Percentiles rank a stretch among this genome's conserved stretches.
phyloP scores from a whole-genome alignment of 2,888 invertebrate species.

The Bursaphelenchus okinawaensis region DNA sequence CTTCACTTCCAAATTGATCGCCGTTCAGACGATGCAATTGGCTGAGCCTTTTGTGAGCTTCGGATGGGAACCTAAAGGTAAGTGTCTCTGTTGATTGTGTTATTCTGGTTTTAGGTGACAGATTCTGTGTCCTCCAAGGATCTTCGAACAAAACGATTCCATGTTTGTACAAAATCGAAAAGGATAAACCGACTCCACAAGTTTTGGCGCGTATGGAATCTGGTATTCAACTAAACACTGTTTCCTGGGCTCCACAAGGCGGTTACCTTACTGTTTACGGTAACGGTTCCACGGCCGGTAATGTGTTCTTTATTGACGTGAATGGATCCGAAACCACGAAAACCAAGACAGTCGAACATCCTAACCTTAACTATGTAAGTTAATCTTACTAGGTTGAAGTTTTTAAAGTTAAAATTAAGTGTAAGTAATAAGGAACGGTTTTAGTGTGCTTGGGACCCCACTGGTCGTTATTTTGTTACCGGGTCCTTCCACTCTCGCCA shows the following conservation, averaged over 20 bases:
- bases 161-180: slow-evolving; percentile 47
- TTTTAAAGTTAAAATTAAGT: not conserved
- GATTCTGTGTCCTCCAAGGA: slow-evolving; percentile 93
- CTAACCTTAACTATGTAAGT: slow-evolving; percentile 29
- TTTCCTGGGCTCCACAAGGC: slow-evolving; percentile 61
- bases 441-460: slow-evolving; percentile 98
- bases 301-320: slow-evolving; percentile 53
- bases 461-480: slow-evolving; percentile 90
- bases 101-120: slow-evolving; percentile 69
- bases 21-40: slow-evolving; percentile 92
- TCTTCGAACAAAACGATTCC: slow-evolving; percentile 47
- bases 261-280: slow-evolving; percentile 60
- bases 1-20: slow-evolving; percentile 81
- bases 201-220: slow-evolving; percentile 49
- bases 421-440: too few species aligned
- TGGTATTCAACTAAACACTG: slow-evolving; percentile 47
- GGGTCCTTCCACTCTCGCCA: slow-evolving; percentile 75
- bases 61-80: slow-evolving; percentile 81
- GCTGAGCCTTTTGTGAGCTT: slow-evolving; percentile 74
- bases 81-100: not conserved
- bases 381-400: slow-evolving; percentile 1
- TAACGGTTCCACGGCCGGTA: slow-evolving; percentile 43
- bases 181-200: slow-evolving; percentile 45
- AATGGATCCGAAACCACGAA: slow-evolving; percentile 43
- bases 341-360: slow-evolving; percentile 28